These are phyloP conservation scores for Hybos culiciformis DNA, from an alignment of 2,888 invertebrate genomes.

Conservation along the genomic window DNA sequence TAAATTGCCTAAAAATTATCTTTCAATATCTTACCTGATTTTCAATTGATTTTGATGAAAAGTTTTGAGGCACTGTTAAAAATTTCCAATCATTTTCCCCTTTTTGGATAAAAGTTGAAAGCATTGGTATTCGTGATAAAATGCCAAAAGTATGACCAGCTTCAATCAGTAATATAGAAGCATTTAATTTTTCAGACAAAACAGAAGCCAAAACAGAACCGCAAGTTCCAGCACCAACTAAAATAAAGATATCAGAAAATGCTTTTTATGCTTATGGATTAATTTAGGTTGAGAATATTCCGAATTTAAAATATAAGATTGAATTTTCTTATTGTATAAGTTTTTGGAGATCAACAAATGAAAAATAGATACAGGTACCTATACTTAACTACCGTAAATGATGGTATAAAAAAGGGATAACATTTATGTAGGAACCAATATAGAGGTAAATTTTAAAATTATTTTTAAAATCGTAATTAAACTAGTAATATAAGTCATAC, in stretches of 20 bases:
- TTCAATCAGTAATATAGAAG: constrained; percentile 50
- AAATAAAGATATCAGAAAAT: constrained; percentile 1
- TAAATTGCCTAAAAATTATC: not conserved
- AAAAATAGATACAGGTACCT: too few species aligned
- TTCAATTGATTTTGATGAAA: constrained; percentile 50
- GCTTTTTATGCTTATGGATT: not conserved
- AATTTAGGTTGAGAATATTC: not conserved
- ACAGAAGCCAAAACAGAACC: constrained; percentile 56
- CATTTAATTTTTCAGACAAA: constrained; percentile 43
- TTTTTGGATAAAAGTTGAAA: constrained; percentile 53
- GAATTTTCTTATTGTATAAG: too few species aligned
- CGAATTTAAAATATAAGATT: too few species aligned
- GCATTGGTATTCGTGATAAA: constrained; percentile 46
- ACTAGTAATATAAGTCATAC: too few species aligned
- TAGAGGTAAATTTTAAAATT: too few species aligned
- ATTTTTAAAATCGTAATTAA: too few species aligned
- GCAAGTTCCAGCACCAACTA: constrained; percentile 60
- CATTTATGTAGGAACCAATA: too few species aligned
- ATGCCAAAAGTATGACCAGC: constrained; percentile 57
- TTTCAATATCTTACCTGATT: constrained; percentile 38
- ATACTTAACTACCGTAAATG: too few species aligned
- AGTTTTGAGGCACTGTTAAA: constrained; percentile 46
- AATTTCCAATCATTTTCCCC: constrained; percentile 56
- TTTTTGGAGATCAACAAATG: too few species aligned
- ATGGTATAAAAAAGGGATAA: too few species aligned